Conservation (phyloP, 1,140 invertebrate species). For the Trichoplusia ni region DNA sequence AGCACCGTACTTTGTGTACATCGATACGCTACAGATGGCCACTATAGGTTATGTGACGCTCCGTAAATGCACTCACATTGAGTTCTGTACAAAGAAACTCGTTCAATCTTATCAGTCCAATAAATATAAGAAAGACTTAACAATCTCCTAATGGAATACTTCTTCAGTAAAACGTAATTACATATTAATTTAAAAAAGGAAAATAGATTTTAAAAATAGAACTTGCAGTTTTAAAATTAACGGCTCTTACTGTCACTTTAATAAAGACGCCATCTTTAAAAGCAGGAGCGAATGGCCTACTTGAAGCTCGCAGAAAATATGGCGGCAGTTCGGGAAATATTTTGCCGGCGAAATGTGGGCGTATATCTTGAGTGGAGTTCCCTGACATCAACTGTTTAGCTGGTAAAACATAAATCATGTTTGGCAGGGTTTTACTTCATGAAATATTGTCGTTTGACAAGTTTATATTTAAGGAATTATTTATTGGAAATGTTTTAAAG, state of each 20-base stretch:
- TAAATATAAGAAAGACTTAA: too few relatives aligned
- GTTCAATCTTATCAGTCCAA: too few relatives aligned
- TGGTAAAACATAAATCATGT: constrained; percentile 8
- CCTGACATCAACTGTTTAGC: constrained; percentile 10
- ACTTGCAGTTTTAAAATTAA: constrained; percentile 1
- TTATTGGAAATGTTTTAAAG: background rate
- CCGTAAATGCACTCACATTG: constrained; percentile 9
- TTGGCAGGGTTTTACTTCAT: constrained; percentile 7
- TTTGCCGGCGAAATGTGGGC: constrained; percentile 4
- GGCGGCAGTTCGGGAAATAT: constrained; percentile 10
- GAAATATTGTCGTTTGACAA: constrained; percentile 24
- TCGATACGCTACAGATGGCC: constrained; percentile 1
- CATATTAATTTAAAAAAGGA: background rate
- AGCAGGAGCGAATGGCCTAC: constrained; percentile 1
- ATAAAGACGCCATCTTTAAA: constrained; percentile 5
- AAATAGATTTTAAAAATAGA: background rate
- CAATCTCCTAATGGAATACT: too few relatives aligned
- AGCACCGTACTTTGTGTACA: constrained; percentile 25
- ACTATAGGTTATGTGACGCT: background rate
- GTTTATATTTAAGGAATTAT: constrained; percentile 1
- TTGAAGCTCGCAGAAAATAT: constrained; percentile 4
- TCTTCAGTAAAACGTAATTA: background rate
- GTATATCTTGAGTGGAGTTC: constrained; percentile 2
- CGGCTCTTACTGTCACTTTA: constrained; percentile 13
- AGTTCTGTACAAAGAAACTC: background rate